Percentiles rank a stretch among this genome's conserved stretches.
Conservation (phyloP, 2,113 vertebrate species). For the Clarias magur region DNA sequence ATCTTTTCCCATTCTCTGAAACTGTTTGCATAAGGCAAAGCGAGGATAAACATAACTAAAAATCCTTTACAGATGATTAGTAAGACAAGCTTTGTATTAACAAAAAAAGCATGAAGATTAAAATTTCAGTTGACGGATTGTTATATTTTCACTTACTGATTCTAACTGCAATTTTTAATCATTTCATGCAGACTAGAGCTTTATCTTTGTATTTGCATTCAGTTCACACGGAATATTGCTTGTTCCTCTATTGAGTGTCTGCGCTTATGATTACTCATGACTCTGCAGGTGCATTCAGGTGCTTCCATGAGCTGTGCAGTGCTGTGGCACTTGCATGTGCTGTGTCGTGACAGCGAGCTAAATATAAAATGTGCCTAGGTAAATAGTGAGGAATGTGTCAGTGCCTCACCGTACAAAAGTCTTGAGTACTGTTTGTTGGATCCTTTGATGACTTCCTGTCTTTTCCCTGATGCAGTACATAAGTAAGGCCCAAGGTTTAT, state of each 20-base stretch:
- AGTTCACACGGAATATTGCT: not conserved
- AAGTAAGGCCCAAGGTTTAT: conserved; percentile 38
- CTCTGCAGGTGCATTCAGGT: conserved; percentile 22
- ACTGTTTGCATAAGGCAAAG: conserved; percentile 3
- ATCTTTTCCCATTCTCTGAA: not conserved
- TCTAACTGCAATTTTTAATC: not conserved
- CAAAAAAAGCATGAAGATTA: not conserved
- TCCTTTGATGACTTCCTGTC: conserved; percentile 11
- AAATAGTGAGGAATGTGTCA: conserved; percentile 20
- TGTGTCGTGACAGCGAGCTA: conserved; percentile 17
- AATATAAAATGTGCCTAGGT: conserved; percentile 21
- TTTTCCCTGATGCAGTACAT: conserved; percentile 14
- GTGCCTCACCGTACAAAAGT: not conserved
- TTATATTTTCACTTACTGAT: not conserved
- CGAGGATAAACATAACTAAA: not conserved
- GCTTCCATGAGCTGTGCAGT: not conserved
- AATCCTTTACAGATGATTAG: not conserved
- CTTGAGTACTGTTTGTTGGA: conserved; percentile 10
- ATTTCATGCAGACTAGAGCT: not conserved
- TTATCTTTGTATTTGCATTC: conserved; percentile 12
- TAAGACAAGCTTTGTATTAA: not conserved
- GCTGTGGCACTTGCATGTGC: conserved; percentile 19
- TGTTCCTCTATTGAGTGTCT: not conserved
- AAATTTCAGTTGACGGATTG: not conserved
- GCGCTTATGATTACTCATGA: conserved; percentile 16